Evolutionary conservation across 2,888 invertebrate species (phyloP).

Genomic region (Noctua janthina): DNA sequence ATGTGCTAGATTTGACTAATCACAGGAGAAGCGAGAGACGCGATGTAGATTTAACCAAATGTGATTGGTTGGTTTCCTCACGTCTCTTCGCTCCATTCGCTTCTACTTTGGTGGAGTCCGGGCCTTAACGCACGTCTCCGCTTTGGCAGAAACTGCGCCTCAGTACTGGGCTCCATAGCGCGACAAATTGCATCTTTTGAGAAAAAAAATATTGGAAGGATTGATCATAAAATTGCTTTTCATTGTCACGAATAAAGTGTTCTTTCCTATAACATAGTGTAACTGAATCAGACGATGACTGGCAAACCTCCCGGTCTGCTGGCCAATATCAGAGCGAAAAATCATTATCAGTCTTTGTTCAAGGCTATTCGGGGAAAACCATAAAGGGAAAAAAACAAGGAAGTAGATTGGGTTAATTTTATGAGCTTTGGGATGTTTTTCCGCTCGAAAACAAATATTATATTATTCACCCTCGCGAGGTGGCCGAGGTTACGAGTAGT

Average conservation of each 20-base stretch:
- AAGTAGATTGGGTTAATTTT: slow-evolving; percentile 27
- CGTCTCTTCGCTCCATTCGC: background rate
- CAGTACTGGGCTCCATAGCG: background rate
- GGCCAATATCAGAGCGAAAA: background rate
- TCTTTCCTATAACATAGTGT: slow-evolving; percentile 6
- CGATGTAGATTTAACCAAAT: no score
- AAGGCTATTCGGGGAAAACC: background rate
- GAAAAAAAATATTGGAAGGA: slow-evolving; percentile 30
- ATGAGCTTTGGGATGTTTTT: background rate
- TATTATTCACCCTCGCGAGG: slow-evolving; percentile 6
- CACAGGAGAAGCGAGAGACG: no score
- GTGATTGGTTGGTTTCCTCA: no score
- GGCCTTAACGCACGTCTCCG: background rate
- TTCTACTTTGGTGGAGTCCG: no score
- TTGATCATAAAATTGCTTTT: slow-evolving; percentile 35
- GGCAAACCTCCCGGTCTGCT: background rate
- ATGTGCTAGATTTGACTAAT: no score
- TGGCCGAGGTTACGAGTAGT: background rate
- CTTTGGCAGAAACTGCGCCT: background rate
- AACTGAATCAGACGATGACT: slow-evolving; percentile 19
- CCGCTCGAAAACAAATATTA: slow-evolving; percentile 5
- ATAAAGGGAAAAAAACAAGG: background rate
- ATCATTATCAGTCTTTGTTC: background rate
- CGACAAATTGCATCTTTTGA: background rate
- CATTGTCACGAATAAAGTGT: slow-evolving; percentile 29